Evolutionary conservation across 1,140 invertebrate species (phyloP).

Genomic region (Zophobas morio): DNA sequence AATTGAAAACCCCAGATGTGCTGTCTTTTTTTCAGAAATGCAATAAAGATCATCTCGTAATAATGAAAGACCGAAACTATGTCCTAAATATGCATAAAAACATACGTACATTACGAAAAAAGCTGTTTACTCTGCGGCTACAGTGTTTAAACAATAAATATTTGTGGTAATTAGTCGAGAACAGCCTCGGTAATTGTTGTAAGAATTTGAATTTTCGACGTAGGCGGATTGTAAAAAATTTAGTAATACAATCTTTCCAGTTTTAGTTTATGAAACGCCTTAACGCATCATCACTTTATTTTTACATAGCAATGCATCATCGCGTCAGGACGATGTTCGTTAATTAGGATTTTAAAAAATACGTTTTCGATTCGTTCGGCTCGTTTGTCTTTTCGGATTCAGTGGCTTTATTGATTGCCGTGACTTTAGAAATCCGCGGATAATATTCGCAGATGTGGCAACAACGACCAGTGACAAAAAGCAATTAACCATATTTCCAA

Average conservation of each 20-base stretch:
- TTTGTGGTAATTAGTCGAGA: slow-evolving; percentile 32
- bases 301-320: slow-evolving; percentile 27
- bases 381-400: neutral
- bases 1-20: no score
- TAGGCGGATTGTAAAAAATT: slow-evolving; percentile 25
- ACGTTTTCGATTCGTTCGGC: slow-evolving; percentile 22
- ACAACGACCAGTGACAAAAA: no score
- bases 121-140: slow-evolving; percentile 24
- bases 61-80: neutral
- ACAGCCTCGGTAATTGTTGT: slow-evolving; percentile 14
- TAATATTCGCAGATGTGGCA: no score
- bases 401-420: no score
- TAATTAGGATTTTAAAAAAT: slow-evolving; percentile 8
- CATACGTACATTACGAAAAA: slow-evolving; percentile 38
- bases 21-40: no score
- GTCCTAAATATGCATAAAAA: slow-evolving; percentile 1
- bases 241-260: slow-evolving; percentile 30
- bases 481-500: no score
- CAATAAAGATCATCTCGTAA: no score
- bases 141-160: slow-evolving; percentile 39
- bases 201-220: slow-evolving; percentile 23
- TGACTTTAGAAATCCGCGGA: no score
- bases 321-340: slow-evolving; percentile 5
- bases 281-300: slow-evolving; percentile 38
- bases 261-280: slow-evolving; percentile 34